A percentile compares a stretch with the other conserved stretches of the same genome.
Conservation (phyloP, 2,797 vertebrate genomes). For the Poeciliopsis paucimaculata region DNA sequence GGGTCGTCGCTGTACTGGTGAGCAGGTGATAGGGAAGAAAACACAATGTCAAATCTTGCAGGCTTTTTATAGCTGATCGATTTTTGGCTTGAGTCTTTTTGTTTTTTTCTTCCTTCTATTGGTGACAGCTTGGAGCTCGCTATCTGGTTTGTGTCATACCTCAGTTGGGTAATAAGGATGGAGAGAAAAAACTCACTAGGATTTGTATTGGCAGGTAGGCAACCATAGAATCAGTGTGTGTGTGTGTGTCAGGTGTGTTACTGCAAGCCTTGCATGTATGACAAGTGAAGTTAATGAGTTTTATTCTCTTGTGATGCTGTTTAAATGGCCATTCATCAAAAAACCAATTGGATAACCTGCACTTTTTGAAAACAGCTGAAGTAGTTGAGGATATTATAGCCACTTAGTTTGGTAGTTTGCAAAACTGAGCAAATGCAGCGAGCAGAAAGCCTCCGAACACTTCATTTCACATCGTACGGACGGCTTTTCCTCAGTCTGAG, state of each 20-base stretch:
- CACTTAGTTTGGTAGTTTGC: not conserved
- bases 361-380: not conserved
- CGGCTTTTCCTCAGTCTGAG: not conserved
- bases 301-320: constrained; percentile 37
- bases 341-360: not conserved
- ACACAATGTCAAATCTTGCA: constrained; percentile 52
- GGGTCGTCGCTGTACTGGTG: constrained; percentile 15
- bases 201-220: constrained; percentile 23
- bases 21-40: constrained; percentile 52
- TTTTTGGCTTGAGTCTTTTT: constrained; percentile 62
- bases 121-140: constrained; percentile 60
- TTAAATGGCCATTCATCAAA: constrained; percentile 10
- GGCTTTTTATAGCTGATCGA: constrained; percentile 76
- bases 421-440: not conserved
- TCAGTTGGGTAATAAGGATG: constrained; percentile 61
- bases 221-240: constrained; percentile 10
- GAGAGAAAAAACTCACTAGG: constrained; percentile 29
- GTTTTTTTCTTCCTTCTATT: constrained; percentile 29
- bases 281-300: constrained; percentile 28
- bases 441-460: not conserved
- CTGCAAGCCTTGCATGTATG: constrained; percentile 12
- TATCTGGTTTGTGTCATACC: constrained; percentile 67
- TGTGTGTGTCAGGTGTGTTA: not conserved
- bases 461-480: not conserved
- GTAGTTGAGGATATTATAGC: not conserved